These are phyloP conservation scores for Atta cephalotes DNA, from an alignment of 1,140 invertebrate species.

Conservation along the genomic window DNA sequence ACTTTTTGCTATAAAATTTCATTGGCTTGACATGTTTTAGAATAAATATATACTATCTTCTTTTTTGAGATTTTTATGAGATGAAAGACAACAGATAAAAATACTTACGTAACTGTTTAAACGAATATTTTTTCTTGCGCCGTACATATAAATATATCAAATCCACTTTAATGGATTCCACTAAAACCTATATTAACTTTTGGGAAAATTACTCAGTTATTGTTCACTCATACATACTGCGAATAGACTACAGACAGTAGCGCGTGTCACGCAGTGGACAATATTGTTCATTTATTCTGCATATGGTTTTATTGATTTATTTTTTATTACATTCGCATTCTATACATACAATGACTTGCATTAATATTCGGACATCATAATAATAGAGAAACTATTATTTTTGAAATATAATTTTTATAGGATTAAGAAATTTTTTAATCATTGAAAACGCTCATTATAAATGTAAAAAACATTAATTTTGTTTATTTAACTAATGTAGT, in stretches of 20 bases:
- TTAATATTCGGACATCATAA: too few species aligned
- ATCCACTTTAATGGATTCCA: not conserved
- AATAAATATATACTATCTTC: not conserved
- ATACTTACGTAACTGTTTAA: not conserved
- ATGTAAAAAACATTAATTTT: too few species aligned
- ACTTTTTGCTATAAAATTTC: not conserved
- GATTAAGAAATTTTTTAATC: too few species aligned
- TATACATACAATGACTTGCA: too few species aligned
- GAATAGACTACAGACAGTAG: not conserved
- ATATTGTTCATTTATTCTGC: conserved; percentile 17
- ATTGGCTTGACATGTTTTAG: not conserved
- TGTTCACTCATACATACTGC: not conserved
- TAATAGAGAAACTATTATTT: too few species aligned
- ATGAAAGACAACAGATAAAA: not conserved
- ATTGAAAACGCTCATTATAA: too few species aligned
- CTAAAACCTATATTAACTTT: not conserved
- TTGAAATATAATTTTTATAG: too few species aligned
- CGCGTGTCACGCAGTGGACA: not conserved
- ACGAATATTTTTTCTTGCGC: not conserved
- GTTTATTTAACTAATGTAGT: too few species aligned
- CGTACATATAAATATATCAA: not conserved
- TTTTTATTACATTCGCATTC: not conserved
- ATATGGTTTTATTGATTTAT: not conserved
- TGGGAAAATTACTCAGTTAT: not conserved
- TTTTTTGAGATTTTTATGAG: not conserved